A percentile compares a stretch with the other conserved stretches of the same genome.
phyloP scores from a whole-genome alignment of 2,888 invertebrate species.

The Tipula helvola region DNA sequence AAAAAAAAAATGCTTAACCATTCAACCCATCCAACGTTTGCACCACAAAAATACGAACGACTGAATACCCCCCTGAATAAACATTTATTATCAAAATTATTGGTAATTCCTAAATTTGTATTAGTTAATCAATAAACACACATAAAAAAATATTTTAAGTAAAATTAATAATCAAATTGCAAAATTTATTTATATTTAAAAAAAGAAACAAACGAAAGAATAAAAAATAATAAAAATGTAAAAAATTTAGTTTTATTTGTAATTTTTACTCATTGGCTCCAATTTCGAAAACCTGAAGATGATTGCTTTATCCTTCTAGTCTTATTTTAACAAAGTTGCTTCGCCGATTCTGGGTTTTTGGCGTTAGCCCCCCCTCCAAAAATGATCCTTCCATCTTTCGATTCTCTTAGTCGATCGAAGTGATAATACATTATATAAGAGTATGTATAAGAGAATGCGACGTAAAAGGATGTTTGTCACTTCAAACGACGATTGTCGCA shows the following conservation, averaged over 20 bases:
- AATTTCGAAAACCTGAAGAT: too few relatives aligned
- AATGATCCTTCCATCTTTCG: too few relatives aligned
- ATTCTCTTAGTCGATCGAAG: too few relatives aligned
- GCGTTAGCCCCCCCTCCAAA: too few relatives aligned
- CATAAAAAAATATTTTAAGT: background rate
- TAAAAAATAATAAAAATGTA: background rate
- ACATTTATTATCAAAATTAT: background rate
- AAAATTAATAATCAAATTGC: background rate
- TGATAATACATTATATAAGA: too few relatives aligned
- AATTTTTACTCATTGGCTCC: too few relatives aligned
- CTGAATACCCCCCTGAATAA: background rate
- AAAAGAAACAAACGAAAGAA: background rate
- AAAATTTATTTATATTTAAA: background rate
- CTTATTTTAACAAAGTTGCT: too few relatives aligned
- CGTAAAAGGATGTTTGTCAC: too few relatives aligned
- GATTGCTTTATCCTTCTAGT: too few relatives aligned
- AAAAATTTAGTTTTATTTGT: background rate
- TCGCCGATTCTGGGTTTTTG: too few relatives aligned
- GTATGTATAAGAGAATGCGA: too few relatives aligned
- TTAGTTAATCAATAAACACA: background rate
- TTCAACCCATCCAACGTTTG: background rate
- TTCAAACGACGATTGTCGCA: too few relatives aligned
- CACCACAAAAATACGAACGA: background rate
- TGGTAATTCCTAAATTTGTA: background rate
- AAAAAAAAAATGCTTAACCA: background rate